These are phyloP conservation scores for Tipula helvola DNA, from an alignment of 2,888 invertebrate species.

Conservation along the genomic window DNA sequence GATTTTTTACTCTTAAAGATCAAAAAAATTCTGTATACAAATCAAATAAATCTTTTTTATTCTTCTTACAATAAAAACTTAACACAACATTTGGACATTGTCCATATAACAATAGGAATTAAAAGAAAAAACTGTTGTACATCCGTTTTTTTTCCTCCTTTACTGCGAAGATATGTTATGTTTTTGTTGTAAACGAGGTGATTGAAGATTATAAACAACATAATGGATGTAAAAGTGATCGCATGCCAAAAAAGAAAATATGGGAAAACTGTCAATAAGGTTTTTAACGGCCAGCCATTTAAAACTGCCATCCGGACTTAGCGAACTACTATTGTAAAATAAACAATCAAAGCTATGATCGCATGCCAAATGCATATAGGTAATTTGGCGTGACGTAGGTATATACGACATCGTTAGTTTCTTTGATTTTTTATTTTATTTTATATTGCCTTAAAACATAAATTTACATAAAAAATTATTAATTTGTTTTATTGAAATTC, in stretches of 20 bases:
- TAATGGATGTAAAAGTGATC: not conserved
- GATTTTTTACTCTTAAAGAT: not conserved
- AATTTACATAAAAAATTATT: not conserved
- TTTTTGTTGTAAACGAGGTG: not conserved
- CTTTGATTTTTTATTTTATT: not conserved
- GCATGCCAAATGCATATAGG: not conserved
- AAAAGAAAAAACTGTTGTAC: not conserved
- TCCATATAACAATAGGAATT: not conserved
- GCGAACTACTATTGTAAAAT: too few species aligned
- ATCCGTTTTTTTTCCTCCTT: not conserved
- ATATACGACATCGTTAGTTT: not conserved
- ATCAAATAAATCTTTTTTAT: not conserved
- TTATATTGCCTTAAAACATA: not conserved
- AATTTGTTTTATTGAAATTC: not conserved
- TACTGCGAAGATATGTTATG: not conserved
- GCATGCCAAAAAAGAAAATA: not conserved
- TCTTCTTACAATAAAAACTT: not conserved
- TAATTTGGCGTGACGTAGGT: not conserved
- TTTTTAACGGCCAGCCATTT: not conserved
- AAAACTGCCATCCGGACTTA: too few species aligned
- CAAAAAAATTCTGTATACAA: not conserved
- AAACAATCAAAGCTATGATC: not conserved
- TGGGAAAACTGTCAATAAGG: not conserved
- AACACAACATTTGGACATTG: not conserved
- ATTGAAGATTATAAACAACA: not conserved